Evolutionary conservation across 2,113 vertebrate genomes (phyloP), one percentile per base, ranked within the genome.

Genomic region (Pseudolaguvia tuberculata): DNA sequence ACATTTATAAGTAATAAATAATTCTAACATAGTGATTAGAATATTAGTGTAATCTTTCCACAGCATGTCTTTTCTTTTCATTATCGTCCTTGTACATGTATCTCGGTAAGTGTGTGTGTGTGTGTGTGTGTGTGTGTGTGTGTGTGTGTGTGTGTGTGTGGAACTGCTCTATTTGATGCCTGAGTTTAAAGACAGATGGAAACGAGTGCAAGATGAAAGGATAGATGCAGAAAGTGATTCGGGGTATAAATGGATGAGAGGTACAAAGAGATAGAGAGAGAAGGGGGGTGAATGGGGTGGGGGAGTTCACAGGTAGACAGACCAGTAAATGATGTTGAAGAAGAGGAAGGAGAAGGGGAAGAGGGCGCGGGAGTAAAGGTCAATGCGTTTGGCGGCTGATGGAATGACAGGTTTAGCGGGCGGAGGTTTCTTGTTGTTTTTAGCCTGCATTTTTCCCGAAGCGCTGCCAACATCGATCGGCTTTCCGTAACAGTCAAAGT

Each of bases 261-360:
- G 35, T 31, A n/a, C 31, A 45, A 14, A 2, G 31, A 23, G 4
- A 5, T 14, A 20, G 5, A 47, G 23, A 58, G 23, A 15, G 56
- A 58, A 5, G 39, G 53, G 17, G 13, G 15, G 45, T 15, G 63
- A 21, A 10, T 12, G 14, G 12, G 25, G 55, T 62, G 11, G 11
- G 8, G 3, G 42, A 5, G 18, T 90, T 98, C 93, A 98, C 95
- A 98, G 94, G 91, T 99, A 99, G 86, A 94, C 86, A 79, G 96
- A 97, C 96, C 96, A 99, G 81, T 99, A 99, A 86, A 98, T 94
- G 80, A 99, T 94, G 0, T 99, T 99, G 84, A 99, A 99, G 90
- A 99, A 98, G 86, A 99, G 92, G 88, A 99, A 99, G 85, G 93
- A 88, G 88, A 99, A 98, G n/a, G 97, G 97, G 84, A 99, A 99